phyloP scores from a whole-genome alignment of 2,113 vertebrate species.

The Protomyctophum bolini region DNA sequence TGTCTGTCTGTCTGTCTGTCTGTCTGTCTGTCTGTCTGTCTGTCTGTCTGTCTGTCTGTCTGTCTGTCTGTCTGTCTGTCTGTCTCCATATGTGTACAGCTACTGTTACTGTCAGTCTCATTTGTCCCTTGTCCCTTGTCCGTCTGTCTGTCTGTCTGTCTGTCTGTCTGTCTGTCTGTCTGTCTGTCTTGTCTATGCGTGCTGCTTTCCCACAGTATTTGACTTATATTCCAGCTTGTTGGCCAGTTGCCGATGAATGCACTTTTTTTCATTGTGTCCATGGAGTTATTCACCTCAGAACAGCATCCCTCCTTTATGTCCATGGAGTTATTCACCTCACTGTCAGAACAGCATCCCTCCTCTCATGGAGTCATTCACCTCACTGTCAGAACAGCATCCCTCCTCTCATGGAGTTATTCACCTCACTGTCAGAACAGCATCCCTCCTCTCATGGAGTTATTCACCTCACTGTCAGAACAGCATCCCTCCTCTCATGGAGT shows the following conservation, averaged over 20 bases:
- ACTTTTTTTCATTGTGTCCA: too few relatives aligned
- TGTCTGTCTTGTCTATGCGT: too few relatives aligned
- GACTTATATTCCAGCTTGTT: too few relatives aligned
- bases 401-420: constrained; percentile 65
- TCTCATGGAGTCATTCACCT: too few relatives aligned
- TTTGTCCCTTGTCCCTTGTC: too few relatives aligned
- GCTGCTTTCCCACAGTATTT: too few relatives aligned
- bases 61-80: not conserved
- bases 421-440: constrained; percentile 82
- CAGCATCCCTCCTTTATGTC: constrained; percentile 76
- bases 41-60: not conserved
- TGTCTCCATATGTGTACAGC: too few relatives aligned
- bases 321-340: constrained; percentile 14
- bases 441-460: constrained; percentile 57
- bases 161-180: too few relatives aligned
- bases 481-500: constrained; percentile 71
- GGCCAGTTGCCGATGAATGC: too few relatives aligned
- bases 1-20: not conserved
- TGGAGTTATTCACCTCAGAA: constrained; percentile 63
- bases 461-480: constrained; percentile 81
- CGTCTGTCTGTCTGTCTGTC: too few relatives aligned
- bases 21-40: not conserved
- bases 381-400: constrained; percentile 81
- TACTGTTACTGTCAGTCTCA: too few relatives aligned
- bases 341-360: too few relatives aligned